Evolutionary conservation across 2,888 invertebrate genomes (phyloP), one percentile per base, ranked within the genome.

Genomic region (Boloria euphrosyne): DNA sequence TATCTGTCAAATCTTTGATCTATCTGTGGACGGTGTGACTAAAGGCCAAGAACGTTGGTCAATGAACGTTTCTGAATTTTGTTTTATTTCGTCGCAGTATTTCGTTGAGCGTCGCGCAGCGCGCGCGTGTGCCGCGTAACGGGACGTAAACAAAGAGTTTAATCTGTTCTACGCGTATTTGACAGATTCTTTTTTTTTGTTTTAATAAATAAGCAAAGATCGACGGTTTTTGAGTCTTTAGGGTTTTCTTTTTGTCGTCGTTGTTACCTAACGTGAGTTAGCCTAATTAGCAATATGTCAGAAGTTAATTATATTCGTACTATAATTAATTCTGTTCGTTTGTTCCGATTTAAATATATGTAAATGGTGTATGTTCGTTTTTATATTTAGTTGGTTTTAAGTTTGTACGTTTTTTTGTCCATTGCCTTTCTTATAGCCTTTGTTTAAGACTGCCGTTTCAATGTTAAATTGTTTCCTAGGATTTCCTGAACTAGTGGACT

Each of bases 131-230:
- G 69, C 69, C 73, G 71, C 74, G 66, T 73, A 67, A 61, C 65
- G 53, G 64, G 73, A 74, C 71, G 73, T 76, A 76, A 79, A 81
- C 79, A 81, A 80, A 81, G 77, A 70, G 71, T 52, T 69, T 57
- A 59, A 62, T 69, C 67, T 68, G 44, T 65, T 22, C 10, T 22
- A 67, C 66, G 43, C 63, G 7, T n/a, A 50, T n/a, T 50, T 59
- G 17, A 49, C 18, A 18, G 47, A 14, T 59, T 47, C 46, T 51
- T 38, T 66, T 50, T 16, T 16, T 27, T 52, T 14, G 61, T 50
- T 18, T 43, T 54, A 13, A n/a, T 38, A 17, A 14, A 13, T 16
- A 31, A 13, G 2, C 22, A 17, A 31, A 43, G 13, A 10, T 3
- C 17, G 4, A 6, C 14, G 13, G 16, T 53, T 53, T 47, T 49